Percentiles rank a stretch among this genome's conserved stretches.
Conservation (phyloP, 2,888 invertebrate species). For the Odontomyia ornata region DNA sequence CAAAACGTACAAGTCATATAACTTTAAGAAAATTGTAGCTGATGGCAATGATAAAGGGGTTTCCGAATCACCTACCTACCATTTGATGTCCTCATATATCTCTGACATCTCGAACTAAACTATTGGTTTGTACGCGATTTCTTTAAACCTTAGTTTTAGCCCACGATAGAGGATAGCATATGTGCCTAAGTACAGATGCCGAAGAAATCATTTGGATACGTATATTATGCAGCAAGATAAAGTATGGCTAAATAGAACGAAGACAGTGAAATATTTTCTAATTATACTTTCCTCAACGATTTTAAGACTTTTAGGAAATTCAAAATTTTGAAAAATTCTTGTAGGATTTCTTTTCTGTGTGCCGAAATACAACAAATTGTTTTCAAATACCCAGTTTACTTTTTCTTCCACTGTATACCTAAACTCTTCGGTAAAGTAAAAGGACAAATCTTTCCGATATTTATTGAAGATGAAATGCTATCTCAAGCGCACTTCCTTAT, state of each 20-base stretch:
- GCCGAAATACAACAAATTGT: too few species aligned
- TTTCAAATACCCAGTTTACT: background rate
- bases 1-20: conserved; percentile 49
- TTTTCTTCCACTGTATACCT: background rate
- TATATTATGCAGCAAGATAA: too few species aligned
- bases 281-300: too few species aligned
- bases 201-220: too few species aligned
- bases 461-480: conserved; percentile 49
- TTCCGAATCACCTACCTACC: background rate
- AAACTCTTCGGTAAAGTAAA: background rate
- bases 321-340: too few species aligned
- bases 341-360: too few species aligned
- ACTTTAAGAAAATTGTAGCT: conserved; percentile 48
- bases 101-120: conserved; percentile 14
- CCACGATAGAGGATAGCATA: background rate
- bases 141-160: conserved; percentile 33
- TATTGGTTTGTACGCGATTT: conserved; percentile 38
- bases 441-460: conserved; percentile 38
- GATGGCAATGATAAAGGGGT: conserved; percentile 21
- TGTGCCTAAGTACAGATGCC: too few species aligned
- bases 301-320: too few species aligned
- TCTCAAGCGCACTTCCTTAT: conserved; percentile 48
- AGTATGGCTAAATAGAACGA: too few species aligned
- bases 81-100: conserved; percentile 25
- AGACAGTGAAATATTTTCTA: too few species aligned